Evolutionary conservation across 2,888 invertebrate species (phyloP), one percentile per base, ranked within the genome.

Genomic region (Hypena proboscidalis): DNA sequence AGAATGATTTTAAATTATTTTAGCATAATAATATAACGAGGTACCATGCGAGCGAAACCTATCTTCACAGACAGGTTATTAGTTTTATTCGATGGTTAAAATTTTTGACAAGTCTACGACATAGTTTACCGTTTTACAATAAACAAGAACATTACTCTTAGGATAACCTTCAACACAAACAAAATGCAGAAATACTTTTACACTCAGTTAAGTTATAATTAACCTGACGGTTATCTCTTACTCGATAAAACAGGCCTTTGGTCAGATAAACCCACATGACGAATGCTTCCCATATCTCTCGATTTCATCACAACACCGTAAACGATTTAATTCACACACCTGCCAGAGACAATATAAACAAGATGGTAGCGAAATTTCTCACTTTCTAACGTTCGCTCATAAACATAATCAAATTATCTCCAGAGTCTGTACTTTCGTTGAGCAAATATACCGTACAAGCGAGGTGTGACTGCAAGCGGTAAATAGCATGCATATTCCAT

Each of bases 401-500:
- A 67, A 70, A 74, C 70, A 77, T 74, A 72, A 80, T 80, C 74
- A 77, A 77, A 82, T 83, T 77, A 76, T 69, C 68, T 57, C 54
- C 71, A 55, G 25, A 43, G 63, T 66, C 68, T 70, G 64, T 72
- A 74, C 82, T 81, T 76, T 79, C 77, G 56, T 69, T 73, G 60
- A 63, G 67, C 69, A 84, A 81, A 85, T 70, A 77, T 15, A 35
- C 22, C 41, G 42, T 58, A 47, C 55, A 32, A 45, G 4, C 7
- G 15, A 27, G 40, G 49, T 47, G 11, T 0, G 7, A 48, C 15
- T 52, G 58, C 19, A 37, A 47, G 59, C 53, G 49, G 27, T 2
- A 33, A 23, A 3, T 26, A 4, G 27, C 27, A 8, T 29, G n/a
- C 15, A 14, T 29, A 31, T 23, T 31, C 26, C 25, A 14, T 27